Conservation (phyloP, 2,797 vertebrate genomes). For the Chloroceryle amazona region DNA sequence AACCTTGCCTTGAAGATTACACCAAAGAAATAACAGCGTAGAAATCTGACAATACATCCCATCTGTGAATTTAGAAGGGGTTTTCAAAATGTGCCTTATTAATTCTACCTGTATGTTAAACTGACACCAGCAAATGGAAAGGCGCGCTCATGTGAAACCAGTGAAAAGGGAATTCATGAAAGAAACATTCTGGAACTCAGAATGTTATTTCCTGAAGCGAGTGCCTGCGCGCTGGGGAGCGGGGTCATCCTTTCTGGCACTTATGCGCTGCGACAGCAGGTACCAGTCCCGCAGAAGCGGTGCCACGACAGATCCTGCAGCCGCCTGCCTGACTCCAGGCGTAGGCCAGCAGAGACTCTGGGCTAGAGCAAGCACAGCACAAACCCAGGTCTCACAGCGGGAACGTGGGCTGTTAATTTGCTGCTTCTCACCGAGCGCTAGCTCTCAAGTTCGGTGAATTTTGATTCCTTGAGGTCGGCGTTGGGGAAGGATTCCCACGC, state of each 20-base stretch:
- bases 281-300: neutral
- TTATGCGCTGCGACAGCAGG: accelerated
- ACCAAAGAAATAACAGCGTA: neutral
- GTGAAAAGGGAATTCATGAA: neutral
- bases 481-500: neutral
- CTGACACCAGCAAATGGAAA: neutral
- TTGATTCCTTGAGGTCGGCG: accelerated
- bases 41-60: neutral
- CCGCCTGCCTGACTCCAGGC: accelerated
- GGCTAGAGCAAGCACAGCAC: neutral
- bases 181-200: neutral
- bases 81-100: neutral
- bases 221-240: neutral
- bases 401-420: neutral
- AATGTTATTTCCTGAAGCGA: neutral
- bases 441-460: neutral
- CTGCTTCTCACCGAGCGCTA: neutral
- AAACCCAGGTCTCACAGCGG: neutral
- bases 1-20: neutral
- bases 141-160: neutral
- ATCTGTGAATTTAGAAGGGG: neutral
- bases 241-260: neutral
- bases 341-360: neutral
- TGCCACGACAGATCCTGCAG: too few relatives aligned
- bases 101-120: neutral